These are phyloP conservation scores for Furcula furcula DNA, from an alignment of 2,888 invertebrate genomes.

Conservation along the genomic window DNA sequence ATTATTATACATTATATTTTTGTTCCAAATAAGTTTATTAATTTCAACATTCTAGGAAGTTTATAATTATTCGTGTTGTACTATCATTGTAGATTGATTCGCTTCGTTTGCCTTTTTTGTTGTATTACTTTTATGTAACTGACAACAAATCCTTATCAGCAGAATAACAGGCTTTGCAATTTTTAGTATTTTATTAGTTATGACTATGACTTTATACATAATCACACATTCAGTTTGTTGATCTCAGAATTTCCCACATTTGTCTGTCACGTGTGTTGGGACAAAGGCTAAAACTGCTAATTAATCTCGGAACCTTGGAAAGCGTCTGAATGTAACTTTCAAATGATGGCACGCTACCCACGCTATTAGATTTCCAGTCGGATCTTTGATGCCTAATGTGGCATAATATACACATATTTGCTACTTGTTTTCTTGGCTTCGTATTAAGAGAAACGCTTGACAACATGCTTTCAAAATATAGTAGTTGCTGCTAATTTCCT, in stretches of 20 bases:
- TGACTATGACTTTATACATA: no score
- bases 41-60: no score
- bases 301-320: slow-evolving; percentile 45
- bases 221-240: no score
- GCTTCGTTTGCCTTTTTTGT: slow-evolving; percentile 19
- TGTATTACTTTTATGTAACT: slow-evolving; percentile 2
- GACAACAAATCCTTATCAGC: no score
- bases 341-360: slow-evolving; percentile 34
- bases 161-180: no score
- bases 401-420: slow-evolving; percentile 13
- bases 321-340: slow-evolving; percentile 41
- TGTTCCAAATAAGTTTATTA: no score
- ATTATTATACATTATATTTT: no score
- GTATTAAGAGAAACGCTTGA: not conserved
- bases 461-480: no score
- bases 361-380: slow-evolving; percentile 44
- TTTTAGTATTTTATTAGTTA: no score
- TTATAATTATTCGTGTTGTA: no score
- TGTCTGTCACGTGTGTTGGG: slow-evolving; percentile 22
- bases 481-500: no score
- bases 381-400: slow-evolving; percentile 27
- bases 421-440: slow-evolving; percentile 15
- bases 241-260: slow-evolving; percentile 8
- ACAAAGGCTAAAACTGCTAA: slow-evolving; percentile 43
- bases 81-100: no score